Conservation (phyloP, 1,140 invertebrate genomes). For the Mactra quadrangularis region DNA sequence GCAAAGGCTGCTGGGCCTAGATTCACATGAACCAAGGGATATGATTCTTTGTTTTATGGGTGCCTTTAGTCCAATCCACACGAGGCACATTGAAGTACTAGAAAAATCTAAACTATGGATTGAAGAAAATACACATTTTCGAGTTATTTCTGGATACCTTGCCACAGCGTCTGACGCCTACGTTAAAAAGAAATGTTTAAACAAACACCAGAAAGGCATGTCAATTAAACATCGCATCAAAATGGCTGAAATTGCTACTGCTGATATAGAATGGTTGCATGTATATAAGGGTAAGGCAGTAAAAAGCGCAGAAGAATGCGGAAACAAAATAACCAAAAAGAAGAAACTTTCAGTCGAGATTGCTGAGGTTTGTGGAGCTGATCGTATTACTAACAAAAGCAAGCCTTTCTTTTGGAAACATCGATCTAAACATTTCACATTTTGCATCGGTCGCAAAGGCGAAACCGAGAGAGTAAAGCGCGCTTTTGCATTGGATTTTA, state of each 20-base stretch:
- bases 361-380: constrained; percentile 15
- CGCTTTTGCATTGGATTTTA: neutral
- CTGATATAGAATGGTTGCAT: neutral
- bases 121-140: constrained; percentile 27
- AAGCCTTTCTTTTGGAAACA: constrained; percentile 1
- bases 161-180: constrained; percentile 38
- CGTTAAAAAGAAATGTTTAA: constrained; percentile 22
- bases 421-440: constrained; percentile 12
- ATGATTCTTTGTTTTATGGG: constrained; percentile 42
- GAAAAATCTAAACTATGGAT: constrained; percentile 9
- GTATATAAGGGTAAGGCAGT: too few relatives aligned
- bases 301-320: constrained; percentile 12
- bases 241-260: constrained; percentile 11
- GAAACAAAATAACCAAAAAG: neutral
- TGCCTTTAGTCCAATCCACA: constrained; percentile 46
- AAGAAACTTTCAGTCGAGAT: neutral
- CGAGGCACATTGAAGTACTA: constrained; percentile 11
- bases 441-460: constrained; percentile 33
- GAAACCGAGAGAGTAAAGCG: constrained; percentile 11
- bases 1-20: too few relatives aligned
- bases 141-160: constrained; percentile 28
- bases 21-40: too few relatives aligned
- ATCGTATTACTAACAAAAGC: neutral
- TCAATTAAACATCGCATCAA: constrained; percentile 26
- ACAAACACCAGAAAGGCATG: neutral